Evolutionary conservation across 30 jellyfish, hydroid and myxozoan species (phyloP).

Genomic region (Aurelia coerulea): DNA sequence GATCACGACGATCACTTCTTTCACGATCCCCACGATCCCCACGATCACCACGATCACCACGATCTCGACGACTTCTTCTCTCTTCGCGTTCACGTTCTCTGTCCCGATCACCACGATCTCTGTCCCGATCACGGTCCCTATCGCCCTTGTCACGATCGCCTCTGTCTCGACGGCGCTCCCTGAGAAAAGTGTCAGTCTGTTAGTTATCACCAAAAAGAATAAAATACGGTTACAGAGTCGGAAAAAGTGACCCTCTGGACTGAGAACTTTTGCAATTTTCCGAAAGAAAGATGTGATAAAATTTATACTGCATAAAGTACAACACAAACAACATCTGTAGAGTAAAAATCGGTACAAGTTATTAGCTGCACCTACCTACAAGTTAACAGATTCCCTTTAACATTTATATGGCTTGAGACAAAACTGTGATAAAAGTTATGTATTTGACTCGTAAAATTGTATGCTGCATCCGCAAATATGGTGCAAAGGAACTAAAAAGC

Average conservation of each 20-base stretch:
- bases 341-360: neutral
- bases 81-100: constrained; percentile 79
- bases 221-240: no score
- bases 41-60: constrained; percentile 65
- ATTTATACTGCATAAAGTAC: neutral
- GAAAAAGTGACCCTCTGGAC: no score
- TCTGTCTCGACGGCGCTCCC: constrained; percentile 67
- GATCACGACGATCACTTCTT: constrained; percentile 55
- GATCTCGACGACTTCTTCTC: constrained; percentile 44
- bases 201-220: no score
- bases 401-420: no score
- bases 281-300: no score
- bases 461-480: no score
- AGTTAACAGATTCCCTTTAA: no score
- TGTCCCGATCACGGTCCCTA: constrained; percentile 46
- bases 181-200: neutral
- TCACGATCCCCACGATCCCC: constrained; percentile 57
- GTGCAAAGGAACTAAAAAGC: no score
- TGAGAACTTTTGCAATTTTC: no score
- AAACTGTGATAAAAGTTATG: no score
- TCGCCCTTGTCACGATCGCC: constrained; percentile 65
- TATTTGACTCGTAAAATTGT: no score
- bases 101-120: constrained; percentile 71
- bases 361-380: neutral
- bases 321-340: neutral